Base-by-base conservation (phyloP, 2,888 invertebrate species). In the Standfussiana lucernea region DNA sequence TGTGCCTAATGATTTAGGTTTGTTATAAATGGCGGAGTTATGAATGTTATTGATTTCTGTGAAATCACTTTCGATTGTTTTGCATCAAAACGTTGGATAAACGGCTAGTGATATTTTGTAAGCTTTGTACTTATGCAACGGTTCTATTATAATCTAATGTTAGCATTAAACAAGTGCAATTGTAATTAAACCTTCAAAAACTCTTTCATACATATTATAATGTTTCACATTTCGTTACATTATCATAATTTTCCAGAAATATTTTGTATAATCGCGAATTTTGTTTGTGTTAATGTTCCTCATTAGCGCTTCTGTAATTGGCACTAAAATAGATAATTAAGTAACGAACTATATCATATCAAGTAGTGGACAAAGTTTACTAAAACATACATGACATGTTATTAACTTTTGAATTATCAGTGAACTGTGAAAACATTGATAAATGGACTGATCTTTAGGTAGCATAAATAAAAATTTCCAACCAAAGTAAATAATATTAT, bases 51-150 rank as follows among this genome's bases (percentile, higher is more conserved):
- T 90, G 94, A 94, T 95, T 95, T 95, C 95, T 91, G 84, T 93
- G 95, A 95, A 95, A 95, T 95, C 93, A 61, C 68, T 84, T 80
- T 84, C 82, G 77, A 84, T 90, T 94, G 95, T 95, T 96, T 95
- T 96, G 95, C 89, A 95, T 95, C 95, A 95, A 95, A 95, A 95
- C 95, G 89, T 89, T 89, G 45, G 62, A 77, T 77, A 78, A 77
- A 77, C 72, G 90, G 91, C 92, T 93, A 86, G 93, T 93, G 93
- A 93, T 88, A 88, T 77, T 87, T 88, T 79, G 53, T 85, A 84
- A 86, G 79, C 75, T 82, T 85, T 86, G 84, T 89, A 81, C 78
- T 82, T 85, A 82, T 66, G 62, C 75, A 66, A 69, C 24, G 64
- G 65, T 77, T 80, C 47, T 56, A 80, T 68, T 77, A 78, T 56